A percentile compares a stretch with the other conserved stretches of the same genome.
These are phyloP conservation scores for Thalpophila matura DNA, from an alignment of 2,888 invertebrate genomes.

Conservation along the genomic window DNA sequence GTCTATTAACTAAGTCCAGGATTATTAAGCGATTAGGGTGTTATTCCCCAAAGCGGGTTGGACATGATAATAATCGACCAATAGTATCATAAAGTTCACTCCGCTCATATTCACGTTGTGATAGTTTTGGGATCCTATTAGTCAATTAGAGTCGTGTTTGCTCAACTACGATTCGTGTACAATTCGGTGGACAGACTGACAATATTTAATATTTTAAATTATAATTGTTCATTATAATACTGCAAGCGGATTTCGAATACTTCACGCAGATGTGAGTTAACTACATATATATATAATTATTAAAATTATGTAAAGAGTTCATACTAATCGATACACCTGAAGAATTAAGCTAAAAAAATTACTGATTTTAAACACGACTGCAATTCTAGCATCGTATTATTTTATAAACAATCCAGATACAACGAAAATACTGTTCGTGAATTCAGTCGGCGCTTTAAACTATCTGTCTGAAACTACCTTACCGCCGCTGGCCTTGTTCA, in stretches of 20 bases:
- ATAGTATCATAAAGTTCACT: background rate
- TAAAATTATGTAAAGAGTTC: no score
- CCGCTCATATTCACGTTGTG: background rate
- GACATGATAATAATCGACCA: background rate
- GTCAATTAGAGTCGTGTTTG: background rate
- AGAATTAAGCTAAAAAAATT: no score
- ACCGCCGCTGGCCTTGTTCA: slow-evolving; percentile 48
- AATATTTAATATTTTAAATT: no score
- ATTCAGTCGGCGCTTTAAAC: background rate
- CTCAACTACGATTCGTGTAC: background rate
- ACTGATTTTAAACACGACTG: background rate
- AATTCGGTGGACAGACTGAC: background rate
- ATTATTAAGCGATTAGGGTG: background rate
- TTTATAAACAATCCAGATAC: background rate
- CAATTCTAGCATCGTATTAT: background rate
- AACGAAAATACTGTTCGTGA: background rate
- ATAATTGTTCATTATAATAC: no score
- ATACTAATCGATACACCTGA: no score
- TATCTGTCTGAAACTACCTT: slow-evolving; percentile 38
- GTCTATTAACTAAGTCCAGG: no score
- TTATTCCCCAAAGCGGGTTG: background rate
- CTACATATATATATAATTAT: no score
- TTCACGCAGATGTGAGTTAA: no score
- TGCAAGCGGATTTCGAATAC: no score
- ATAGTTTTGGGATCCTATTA: slow-evolving; percentile 11